These are phyloP conservation scores for Tangara arthus DNA, from an alignment of 2,797 vertebrate genomes.

Conservation along the genomic window DNA sequence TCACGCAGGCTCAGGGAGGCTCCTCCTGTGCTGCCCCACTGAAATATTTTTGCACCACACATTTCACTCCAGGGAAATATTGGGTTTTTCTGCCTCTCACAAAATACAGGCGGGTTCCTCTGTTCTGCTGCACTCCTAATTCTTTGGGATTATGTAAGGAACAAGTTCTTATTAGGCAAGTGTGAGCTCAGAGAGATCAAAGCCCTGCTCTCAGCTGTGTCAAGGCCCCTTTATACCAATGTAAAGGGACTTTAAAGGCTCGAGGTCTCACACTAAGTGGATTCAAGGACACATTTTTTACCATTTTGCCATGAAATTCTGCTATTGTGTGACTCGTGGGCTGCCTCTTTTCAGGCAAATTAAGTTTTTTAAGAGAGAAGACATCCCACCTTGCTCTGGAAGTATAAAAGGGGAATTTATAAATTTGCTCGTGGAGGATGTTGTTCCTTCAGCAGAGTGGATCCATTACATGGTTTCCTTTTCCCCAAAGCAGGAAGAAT, in stretches of 20 bases:
- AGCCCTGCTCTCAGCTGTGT: background rate
- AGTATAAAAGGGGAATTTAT: background rate
- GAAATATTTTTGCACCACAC: background rate
- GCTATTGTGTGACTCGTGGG: background rate
- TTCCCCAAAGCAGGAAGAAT: background rate
- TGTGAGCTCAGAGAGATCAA: conserved; percentile 2
- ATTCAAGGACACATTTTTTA: background rate
- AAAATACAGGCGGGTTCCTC: background rate
- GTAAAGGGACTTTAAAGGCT: background rate
- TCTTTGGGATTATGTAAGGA: background rate
- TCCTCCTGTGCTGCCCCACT: background rate
- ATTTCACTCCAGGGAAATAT: background rate
- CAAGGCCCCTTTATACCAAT: background rate
- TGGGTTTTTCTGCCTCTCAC: background rate
- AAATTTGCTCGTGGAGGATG: background rate
- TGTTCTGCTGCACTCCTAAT: background rate
- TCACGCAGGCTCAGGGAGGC: background rate
- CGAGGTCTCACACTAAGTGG: background rate
- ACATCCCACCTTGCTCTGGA: background rate
- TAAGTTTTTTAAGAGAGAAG: background rate
- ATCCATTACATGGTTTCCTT: background rate
- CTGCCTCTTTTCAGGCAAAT: background rate
- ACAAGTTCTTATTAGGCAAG: background rate
- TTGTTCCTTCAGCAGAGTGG: background rate
- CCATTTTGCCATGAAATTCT: background rate